Evolutionary conservation across 2,888 invertebrate species (phyloP).

Genomic region (Pseudanteris insignis): DNA sequence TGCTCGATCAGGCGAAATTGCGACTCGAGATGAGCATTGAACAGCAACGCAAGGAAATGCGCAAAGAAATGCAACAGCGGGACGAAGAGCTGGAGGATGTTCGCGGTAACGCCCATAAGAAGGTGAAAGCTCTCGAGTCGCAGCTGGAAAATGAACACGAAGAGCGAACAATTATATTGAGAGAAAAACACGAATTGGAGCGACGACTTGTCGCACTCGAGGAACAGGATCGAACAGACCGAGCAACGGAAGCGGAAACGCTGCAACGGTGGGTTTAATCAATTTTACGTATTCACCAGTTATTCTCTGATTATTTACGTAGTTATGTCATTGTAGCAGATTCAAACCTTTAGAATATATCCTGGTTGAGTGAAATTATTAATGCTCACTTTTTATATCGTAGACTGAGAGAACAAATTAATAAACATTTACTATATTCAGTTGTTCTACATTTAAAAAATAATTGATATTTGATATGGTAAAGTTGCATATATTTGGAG

Average conservation of each 20-base stretch:
- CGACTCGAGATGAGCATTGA: conserved; percentile 94
- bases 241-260: conserved; percentile 73
- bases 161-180: conserved; percentile 83
- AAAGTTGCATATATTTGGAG: too few species aligned
- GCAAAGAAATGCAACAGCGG: conserved; percentile 87
- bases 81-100: conserved; percentile 95
- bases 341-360: too few species aligned
- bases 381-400: too few species aligned
- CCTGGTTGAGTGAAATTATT: too few species aligned
- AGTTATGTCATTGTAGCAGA: too few species aligned
- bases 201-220: conserved; percentile 82
- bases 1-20: conserved; percentile 91
- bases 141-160: conserved; percentile 94
- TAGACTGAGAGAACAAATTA: too few species aligned
- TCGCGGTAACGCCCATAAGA: conserved; percentile 88
- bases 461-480: too few species aligned
- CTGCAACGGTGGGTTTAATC: conserved; percentile 56
- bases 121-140: conserved; percentile 88
- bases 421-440: too few species aligned
- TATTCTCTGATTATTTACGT: too few species aligned
- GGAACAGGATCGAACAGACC: conserved; percentile 78
- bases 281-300: neutral
- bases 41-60: conserved; percentile 88
- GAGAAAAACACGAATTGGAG: conserved; percentile 93
- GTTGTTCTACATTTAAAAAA: too few species aligned